Conservation (phyloP, 2,113 vertebrate genomes). For the Oryzias celebensis region DNA sequence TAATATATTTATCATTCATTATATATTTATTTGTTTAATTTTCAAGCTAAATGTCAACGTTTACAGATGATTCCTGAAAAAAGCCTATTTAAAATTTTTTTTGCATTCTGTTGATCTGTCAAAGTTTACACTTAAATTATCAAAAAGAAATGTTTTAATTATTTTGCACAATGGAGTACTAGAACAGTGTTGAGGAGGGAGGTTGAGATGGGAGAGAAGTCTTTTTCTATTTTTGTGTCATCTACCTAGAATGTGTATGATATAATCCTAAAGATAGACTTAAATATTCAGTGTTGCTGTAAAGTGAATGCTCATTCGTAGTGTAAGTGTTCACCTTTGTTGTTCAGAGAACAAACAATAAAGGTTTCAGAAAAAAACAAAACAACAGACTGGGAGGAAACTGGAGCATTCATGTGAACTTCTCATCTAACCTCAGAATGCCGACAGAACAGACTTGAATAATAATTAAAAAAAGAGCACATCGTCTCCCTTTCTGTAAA, state of each 20-base stretch:
- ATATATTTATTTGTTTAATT: conserved; percentile 17
- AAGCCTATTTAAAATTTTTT: conserved; percentile 3
- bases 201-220: conserved; percentile 18
- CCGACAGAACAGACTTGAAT: conserved; percentile 58
- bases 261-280: conserved; percentile 66
- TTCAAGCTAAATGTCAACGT: conserved; percentile 63
- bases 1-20: conserved; percentile 47
- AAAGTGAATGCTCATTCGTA: conserved; percentile 69
- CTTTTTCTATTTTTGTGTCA: conserved; percentile 59
- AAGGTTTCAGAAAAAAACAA: conserved; percentile 11
- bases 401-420: conserved; percentile 51
- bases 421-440: conserved; percentile 53
- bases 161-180: conserved; percentile 73
- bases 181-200: conserved; percentile 37
- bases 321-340: conserved; percentile 60
- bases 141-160: conserved; percentile 64
- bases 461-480: conserved; percentile 53
- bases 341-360: conserved; percentile 24
- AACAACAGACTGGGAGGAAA: conserved; percentile 26
- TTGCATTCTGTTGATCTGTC: conserved; percentile 49
- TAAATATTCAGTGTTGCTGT: conserved; percentile 74
- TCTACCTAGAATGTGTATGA: conserved; percentile 68
- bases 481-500: conserved; percentile 70
- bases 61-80: conserved; percentile 64
- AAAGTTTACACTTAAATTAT: conserved; percentile 67